Percentiles rank a stretch among this genome's conserved stretches.
phyloP scores from a whole-genome alignment of 2,113 vertebrate genomes.

The Syngnathoides biaculeatus region DNA sequence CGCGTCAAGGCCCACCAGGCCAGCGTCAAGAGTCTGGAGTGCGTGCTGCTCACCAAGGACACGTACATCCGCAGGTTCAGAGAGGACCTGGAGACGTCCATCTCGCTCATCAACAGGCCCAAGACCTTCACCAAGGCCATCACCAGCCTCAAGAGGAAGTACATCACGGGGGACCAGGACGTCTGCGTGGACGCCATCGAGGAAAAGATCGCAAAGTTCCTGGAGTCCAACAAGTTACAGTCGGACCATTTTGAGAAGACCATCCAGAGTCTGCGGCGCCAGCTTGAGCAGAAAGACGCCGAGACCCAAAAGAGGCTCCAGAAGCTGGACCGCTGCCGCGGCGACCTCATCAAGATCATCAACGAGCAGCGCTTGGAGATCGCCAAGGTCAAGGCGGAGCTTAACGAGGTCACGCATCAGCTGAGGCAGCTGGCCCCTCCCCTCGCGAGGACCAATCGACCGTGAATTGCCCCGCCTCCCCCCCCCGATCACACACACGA shows the following conservation, averaged over 20 bases:
- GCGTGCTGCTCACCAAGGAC: slow-evolving; percentile 2
- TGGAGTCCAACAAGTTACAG: slow-evolving; percentile 11
- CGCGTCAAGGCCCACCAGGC: slow-evolving; percentile 7
- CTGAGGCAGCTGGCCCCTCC: slow-evolving; percentile 1
- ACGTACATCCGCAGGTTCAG: slow-evolving; percentile 8
- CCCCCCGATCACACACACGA: background rate
- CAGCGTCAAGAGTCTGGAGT: slow-evolving; percentile 6
- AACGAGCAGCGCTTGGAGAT: slow-evolving; percentile 7
- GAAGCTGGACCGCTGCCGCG: slow-evolving; percentile 5
- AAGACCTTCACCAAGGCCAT: slow-evolving; percentile 9
- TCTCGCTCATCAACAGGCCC: slow-evolving; percentile 6
- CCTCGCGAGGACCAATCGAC: background rate
- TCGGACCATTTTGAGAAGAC: slow-evolving; percentile 7
- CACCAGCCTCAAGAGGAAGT: slow-evolving; percentile 8
- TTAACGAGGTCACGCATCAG: slow-evolving; percentile 7
- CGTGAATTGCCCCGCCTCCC: background rate
- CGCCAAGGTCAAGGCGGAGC: slow-evolving; percentile 2
- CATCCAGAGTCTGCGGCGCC: slow-evolving; percentile 2
- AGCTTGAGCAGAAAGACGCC: slow-evolving; percentile 5
- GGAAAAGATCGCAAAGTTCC: slow-evolving; percentile 9
- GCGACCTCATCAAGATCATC: slow-evolving; percentile 7
- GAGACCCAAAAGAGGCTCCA: slow-evolving; percentile 6
- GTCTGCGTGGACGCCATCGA: slow-evolving; percentile 5
- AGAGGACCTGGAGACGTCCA: slow-evolving; percentile 5
- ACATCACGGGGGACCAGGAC: slow-evolving; percentile 4